Percentiles rank a stretch among this genome's conserved stretches.
These are phyloP conservation scores for Charaxes varanes DNA, from an alignment of 1,140 invertebrate species.

Conservation along the genomic window DNA sequence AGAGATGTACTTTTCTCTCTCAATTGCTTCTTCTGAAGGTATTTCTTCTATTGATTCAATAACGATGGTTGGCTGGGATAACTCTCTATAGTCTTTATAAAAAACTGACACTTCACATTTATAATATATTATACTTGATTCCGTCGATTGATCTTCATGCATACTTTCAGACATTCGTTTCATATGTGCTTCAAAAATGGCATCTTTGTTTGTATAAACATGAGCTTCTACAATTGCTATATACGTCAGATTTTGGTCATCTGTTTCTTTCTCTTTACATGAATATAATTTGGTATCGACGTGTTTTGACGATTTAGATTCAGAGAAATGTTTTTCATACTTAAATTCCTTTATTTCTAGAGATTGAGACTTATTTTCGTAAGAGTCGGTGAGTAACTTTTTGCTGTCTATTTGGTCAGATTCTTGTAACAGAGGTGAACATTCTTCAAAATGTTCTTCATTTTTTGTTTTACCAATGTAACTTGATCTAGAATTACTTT, in stretches of 20 bases:
- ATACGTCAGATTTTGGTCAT: slow-evolving; percentile 38
- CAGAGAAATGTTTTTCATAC: slow-evolving; percentile 11
- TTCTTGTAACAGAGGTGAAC: no score
- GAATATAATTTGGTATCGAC: slow-evolving; percentile 17
- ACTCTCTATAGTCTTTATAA: slow-evolving; percentile 2
- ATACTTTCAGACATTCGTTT: slow-evolving; percentile 26
- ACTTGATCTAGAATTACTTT: no score
- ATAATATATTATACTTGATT: slow-evolving; percentile 1
- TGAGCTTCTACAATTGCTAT: slow-evolving; percentile 59
- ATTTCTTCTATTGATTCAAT: slow-evolving; percentile 16
- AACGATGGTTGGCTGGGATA: slow-evolving; percentile 5
- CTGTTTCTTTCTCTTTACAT: slow-evolving; percentile 18
- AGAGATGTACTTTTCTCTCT: not conserved
- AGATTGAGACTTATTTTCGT: slow-evolving; percentile 16
- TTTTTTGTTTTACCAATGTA: no score
- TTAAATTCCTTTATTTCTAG: slow-evolving; percentile 14
- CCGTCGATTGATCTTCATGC: not conserved
- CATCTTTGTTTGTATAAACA: slow-evolving; percentile 55
- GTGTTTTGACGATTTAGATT: slow-evolving; percentile 17
- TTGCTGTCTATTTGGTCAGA: no score
- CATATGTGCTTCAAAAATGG: slow-evolving; percentile 33
- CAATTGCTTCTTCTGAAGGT: slow-evolving; percentile 7
- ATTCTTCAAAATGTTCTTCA: no score
- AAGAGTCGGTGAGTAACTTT: slow-evolving; percentile 21
- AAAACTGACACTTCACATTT: slow-evolving; percentile 2